Percentiles rank a stretch among this genome's conserved stretches.
Evolutionary conservation across 1,140 invertebrate species (phyloP).

Genomic region (Drosophila nigrodunni): DNA sequence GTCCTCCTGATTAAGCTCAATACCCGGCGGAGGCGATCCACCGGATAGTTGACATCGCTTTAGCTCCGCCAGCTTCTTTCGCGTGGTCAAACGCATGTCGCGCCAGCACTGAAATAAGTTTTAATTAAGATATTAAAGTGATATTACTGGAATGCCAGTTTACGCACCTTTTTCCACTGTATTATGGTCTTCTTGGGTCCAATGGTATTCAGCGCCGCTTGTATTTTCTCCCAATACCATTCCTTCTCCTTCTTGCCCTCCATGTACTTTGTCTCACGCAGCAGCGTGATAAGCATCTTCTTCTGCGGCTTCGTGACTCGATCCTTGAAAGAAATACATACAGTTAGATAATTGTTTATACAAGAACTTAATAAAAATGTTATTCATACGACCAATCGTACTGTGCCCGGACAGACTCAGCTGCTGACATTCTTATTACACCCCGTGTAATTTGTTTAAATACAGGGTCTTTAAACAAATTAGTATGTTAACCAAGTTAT

Average conservation of each 20-base stretch:
- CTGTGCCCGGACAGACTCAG: too few species aligned
- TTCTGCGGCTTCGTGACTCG: slow-evolving; percentile 84
- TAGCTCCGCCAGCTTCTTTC: slow-evolving; percentile 78
- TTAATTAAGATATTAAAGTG: neutral
- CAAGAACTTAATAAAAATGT: neutral
- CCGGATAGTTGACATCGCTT: slow-evolving; percentile 81
- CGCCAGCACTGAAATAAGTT: slow-evolving; percentile 70
- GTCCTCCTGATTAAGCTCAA: slow-evolving; percentile 81
- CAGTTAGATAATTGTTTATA: neutral
- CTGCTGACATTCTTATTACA: too few species aligned
- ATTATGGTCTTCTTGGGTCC: slow-evolving; percentile 84
- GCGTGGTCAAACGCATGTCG: slow-evolving; percentile 79
- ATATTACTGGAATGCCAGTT: neutral
- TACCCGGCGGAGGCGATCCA: slow-evolving; percentile 77
- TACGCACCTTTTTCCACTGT: slow-evolving; percentile 80
- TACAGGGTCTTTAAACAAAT: too few species aligned
- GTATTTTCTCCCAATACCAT: slow-evolving; percentile 84
- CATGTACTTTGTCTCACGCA: slow-evolving; percentile 83
- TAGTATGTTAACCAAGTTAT: too few species aligned
- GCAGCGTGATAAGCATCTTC: slow-evolving; percentile 81
- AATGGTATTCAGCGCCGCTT: slow-evolving; percentile 79
- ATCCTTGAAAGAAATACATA: slow-evolving; percentile 68
- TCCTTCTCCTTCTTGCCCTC: slow-evolving; percentile 84
- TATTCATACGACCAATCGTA: too few species aligned
- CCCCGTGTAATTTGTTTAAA: too few species aligned